Percentiles rank a stretch among this genome's conserved stretches.
Conservation (phyloP, 2,797 vertebrate species). For the Poeciliopsis paucimaculata region DNA sequence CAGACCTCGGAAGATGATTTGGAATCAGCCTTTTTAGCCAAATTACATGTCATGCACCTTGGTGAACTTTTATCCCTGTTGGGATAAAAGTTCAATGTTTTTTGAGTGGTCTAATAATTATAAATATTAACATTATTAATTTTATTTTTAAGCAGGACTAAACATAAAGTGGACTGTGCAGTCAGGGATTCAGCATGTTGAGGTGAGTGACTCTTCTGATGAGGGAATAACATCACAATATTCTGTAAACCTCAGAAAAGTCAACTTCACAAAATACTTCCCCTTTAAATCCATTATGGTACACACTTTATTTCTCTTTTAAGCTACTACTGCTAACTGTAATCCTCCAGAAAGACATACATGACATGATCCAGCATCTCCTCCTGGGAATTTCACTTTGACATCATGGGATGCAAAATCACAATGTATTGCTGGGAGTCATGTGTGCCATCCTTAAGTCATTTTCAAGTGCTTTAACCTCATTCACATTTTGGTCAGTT, state of each 20-base stretch:
- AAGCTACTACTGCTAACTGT: not conserved
- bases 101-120: not conserved
- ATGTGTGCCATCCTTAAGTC: constrained; percentile 17
- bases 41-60: not conserved
- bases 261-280: too few relatives aligned
- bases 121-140: too few relatives aligned
- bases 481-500: constrained; percentile 35
- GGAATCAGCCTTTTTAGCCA: not conserved
- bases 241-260: too few relatives aligned
- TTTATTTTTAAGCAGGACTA: not conserved
- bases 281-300: too few relatives aligned
- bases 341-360: not conserved
- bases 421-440: constrained; percentile 13
- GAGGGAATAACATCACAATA: too few relatives aligned
- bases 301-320: not conserved
- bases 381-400: not conserved
- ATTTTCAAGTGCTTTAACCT: constrained; percentile 45
- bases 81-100: not conserved
- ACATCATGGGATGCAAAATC: not conserved
- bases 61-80: too few relatives aligned
- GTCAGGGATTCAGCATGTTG: not conserved
- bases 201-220: not conserved
- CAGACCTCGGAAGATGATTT: not conserved
- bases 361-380: not conserved
- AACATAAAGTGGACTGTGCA: not conserved